A percentile compares a stretch with the other conserved stretches of the same genome.
phyloP scores from a whole-genome alignment of 2,797 vertebrate species.

The Cirrhinus molitorella region DNA sequence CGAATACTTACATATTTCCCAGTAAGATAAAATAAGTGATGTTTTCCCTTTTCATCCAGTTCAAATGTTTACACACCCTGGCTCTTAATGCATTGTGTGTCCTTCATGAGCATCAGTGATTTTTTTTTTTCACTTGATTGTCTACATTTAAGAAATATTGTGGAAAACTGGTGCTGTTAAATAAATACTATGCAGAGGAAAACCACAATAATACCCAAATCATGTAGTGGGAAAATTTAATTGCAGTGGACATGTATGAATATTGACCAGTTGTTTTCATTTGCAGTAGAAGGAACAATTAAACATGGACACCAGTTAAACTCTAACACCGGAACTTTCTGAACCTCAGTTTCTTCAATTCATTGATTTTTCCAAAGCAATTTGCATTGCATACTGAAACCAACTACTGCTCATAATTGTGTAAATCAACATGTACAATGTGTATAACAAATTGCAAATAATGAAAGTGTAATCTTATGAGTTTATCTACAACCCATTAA shows the following conservation, averaged over 20 bases:
- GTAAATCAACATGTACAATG: not conserved
- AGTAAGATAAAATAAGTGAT: not conserved
- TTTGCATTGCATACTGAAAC: not conserved
- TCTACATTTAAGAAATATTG: not conserved
- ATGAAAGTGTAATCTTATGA: not conserved
- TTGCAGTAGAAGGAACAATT: not conserved
- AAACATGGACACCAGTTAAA: not conserved
- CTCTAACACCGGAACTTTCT: not conserved
- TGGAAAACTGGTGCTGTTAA: not conserved
- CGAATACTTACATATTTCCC: not conserved
- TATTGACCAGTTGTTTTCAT: too few relatives aligned
- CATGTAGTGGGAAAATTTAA: not conserved
- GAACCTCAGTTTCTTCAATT: not conserved
- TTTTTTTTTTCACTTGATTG: not conserved
- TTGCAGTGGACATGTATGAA: too few relatives aligned
- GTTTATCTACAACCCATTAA: not conserved
- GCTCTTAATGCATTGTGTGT: too few relatives aligned
- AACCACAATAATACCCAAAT: not conserved
- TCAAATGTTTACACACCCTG: too few relatives aligned
- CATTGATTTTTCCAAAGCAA: too few relatives aligned
- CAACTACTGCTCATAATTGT: not conserved
- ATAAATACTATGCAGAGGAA: not conserved
- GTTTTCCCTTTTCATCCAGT: too few relatives aligned
- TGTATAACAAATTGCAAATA: not conserved
- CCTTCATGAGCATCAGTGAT: not conserved